Evolutionary conservation across 2,888 invertebrate genomes (phyloP), one percentile per base, ranked within the genome.

Genomic region (Sinhomidia bicolor): DNA sequence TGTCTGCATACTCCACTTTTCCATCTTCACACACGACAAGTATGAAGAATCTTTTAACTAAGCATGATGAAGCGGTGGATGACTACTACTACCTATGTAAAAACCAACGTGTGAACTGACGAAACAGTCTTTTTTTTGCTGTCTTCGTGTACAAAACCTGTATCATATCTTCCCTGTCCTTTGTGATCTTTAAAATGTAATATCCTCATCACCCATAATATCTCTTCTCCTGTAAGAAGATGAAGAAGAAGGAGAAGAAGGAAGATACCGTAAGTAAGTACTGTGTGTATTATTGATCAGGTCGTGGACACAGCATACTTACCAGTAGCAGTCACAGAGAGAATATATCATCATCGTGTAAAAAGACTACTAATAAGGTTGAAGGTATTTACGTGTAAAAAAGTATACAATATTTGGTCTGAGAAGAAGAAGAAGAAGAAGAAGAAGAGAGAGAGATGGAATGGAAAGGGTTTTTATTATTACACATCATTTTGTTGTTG

Each of bases 181-280:
- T n/a, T n/a, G 29, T 62, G 71, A 71, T 71, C 71, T 71, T 41
- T 20, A 23, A n/a, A n/a, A n/a, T 71, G 17, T 44, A 71, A 71
- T 71, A 36, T 68, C 68, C 17, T 62, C 62, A 71, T 71, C 71
- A 71, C 23, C 12, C 9, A 14, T n/a, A 20, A 20, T 20, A 32
- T 68, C 36, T 68, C 54, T 3, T 2, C 12, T 29, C 62, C 14
- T 29, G 29, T 54, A n/a, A n/a, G n/a, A n/a, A n/a, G n/a, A n/a
- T 51, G 51, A 60, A 54, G 54, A 20, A n/a, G 54, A 36, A 36
- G 36, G 60, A 60, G 68, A 68, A 32, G 68, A 68, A 57, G 71
- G 41, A 41, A 41, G 36, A 62, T 36, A 71, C 71, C 41, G 62
- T 62, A 23, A 62, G n/a, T n/a, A n/a, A n/a, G 14, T 23, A 57